phyloP scores from a whole-genome alignment of 1,140 invertebrate species.

The Drosophila setifemur region DNA sequence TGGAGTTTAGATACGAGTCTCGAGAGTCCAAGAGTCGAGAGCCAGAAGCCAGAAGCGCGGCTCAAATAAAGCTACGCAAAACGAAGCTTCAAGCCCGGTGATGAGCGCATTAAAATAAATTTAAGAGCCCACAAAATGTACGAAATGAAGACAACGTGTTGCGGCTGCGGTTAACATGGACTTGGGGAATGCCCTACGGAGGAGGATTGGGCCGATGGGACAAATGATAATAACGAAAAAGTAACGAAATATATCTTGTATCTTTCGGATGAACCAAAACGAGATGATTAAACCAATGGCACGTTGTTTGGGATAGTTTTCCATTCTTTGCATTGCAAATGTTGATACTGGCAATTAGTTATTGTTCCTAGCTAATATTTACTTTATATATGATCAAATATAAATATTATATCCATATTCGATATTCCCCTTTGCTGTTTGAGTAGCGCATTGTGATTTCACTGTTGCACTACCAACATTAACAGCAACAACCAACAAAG shows the following conservation, averaged over 20 bases:
- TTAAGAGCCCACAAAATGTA: conserved; percentile 67
- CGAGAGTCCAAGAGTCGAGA: conserved; percentile 13
- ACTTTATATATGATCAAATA: no score
- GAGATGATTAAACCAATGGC: no score
- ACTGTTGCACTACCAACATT: conserved; percentile 33
- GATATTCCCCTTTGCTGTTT: not conserved
- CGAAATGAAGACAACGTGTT: not conserved
- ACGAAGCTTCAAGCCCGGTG: conserved; percentile 36
- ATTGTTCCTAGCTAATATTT: no score
- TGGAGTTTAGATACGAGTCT: not conserved
- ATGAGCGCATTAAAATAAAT: conserved; percentile 70
- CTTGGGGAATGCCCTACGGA: conserved; percentile 34
- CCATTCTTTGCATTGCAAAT: no score
- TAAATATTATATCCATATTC: no score
- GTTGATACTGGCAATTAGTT: no score
- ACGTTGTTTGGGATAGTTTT: no score
- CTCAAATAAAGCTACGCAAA: conserved; percentile 50
- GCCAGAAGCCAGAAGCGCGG: conserved; percentile 50
- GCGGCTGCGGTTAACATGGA: not conserved
- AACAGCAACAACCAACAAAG: conserved; percentile 36
- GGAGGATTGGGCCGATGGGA: no score
- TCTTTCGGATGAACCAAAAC: no score
- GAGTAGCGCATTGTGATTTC: conserved; percentile 26
- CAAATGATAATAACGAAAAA: no score
- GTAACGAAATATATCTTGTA: no score